Conservation (phyloP, 2,797 vertebrate genomes). For the Phoxinus dragarum region DNA sequence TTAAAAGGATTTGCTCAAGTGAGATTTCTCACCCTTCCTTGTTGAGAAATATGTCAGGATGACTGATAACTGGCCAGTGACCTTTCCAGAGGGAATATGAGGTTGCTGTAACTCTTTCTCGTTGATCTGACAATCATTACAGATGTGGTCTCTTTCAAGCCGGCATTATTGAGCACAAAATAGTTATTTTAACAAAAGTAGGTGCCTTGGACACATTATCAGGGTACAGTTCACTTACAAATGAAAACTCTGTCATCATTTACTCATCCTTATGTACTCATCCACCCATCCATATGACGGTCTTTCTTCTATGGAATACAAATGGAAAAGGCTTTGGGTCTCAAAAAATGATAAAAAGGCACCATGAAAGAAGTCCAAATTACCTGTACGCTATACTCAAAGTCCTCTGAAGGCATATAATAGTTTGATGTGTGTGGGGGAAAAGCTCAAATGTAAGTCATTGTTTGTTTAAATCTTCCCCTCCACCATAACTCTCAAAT, state of each 20-base stretch:
- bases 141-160: not conserved
- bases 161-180: not conserved
- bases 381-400: not conserved
- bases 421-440: not conserved
- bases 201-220: not conserved
- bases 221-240: not conserved
- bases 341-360: not conserved
- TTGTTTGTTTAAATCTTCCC: not conserved
- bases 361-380: not conserved
- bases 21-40: not conserved
- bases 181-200: not conserved
- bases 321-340: not conserved
- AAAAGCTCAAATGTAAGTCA: not conserved
- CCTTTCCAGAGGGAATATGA: slow-evolving; percentile 10
- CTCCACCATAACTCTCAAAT: not conserved
- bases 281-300: not conserved
- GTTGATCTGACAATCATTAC: not conserved
- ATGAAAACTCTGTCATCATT: not conserved
- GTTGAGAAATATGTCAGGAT: slow-evolving; percentile 32
- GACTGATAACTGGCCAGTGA: not conserved
- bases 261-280: not conserved
- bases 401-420: not conserved
- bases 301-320: not conserved
- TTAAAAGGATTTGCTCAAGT: slow-evolving; percentile 14
- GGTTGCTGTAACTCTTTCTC: not conserved